Percentiles rank a stretch among this genome's conserved stretches.
phyloP scores from a whole-genome alignment of 2,888 invertebrate genomes.

The Caradrina clavipalpis region DNA sequence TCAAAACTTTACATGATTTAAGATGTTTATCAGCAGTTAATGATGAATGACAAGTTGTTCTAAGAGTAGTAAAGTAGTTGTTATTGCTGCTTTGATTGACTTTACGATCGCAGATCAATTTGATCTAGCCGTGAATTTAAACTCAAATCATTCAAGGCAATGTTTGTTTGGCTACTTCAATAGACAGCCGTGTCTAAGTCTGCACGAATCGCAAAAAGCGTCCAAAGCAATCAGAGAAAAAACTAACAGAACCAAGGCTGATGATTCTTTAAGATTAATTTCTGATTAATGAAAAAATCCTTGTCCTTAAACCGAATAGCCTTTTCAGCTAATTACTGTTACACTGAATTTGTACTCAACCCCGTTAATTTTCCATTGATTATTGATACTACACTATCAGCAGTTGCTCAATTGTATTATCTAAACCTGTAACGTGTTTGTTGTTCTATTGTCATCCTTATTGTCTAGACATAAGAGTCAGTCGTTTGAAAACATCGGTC shows the following conservation, averaged over 20 bases:
- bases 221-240: slow-evolving; percentile 42
- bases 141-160: slow-evolving; percentile 46
- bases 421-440: slow-evolving; percentile 41
- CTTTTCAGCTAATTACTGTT: slow-evolving; percentile 49
- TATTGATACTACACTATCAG: slow-evolving; percentile 68
- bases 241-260: slow-evolving; percentile 52
- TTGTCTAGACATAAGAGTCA: slow-evolving; percentile 56
- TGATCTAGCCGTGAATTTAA: slow-evolving; percentile 33
- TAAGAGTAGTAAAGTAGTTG: slow-evolving; percentile 17
- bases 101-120: slow-evolving; percentile 35
- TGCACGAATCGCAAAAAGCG: slow-evolving; percentile 43
- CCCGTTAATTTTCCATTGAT: slow-evolving; percentile 67
- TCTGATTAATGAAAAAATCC: slow-evolving; percentile 40
- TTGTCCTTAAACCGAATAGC: slow-evolving; percentile 29
- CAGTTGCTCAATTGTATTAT: slow-evolving; percentile 67
- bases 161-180: slow-evolving; percentile 52
- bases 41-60: slow-evolving; percentile 38
- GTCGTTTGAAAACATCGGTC: slow-evolving; percentile 31
- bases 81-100: slow-evolving; percentile 28
- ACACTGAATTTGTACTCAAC: slow-evolving; percentile 57
- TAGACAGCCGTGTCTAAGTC: slow-evolving; percentile 40
- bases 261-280: slow-evolving; percentile 34
- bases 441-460: slow-evolving; percentile 61
- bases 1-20: background rate
- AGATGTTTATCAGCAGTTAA: slow-evolving; percentile 7